phyloP scores from a whole-genome alignment of 1,140 invertebrate species.

The Drosophila athabasca region DNA sequence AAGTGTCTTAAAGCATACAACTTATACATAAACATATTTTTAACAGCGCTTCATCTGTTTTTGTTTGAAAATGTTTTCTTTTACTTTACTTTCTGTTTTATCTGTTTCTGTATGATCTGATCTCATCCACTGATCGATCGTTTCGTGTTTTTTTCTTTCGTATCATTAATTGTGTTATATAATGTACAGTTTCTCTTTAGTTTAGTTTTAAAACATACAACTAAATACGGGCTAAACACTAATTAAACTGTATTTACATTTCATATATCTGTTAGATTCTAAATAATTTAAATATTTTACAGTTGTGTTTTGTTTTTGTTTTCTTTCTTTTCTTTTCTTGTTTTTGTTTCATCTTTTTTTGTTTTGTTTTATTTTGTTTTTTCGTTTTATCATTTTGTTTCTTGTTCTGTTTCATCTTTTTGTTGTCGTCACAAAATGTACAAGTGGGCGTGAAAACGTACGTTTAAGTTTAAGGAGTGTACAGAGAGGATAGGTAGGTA shows the following conservation, averaged over 20 bases:
- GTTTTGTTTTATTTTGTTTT: constrained; percentile 61
- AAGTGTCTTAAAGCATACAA: constrained; percentile 75
- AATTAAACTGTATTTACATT: constrained; percentile 83
- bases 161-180: constrained; percentile 74
- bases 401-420: constrained; percentile 15
- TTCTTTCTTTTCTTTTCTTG: constrained; percentile 5
- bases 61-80: constrained; percentile 62
- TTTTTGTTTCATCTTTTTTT: constrained; percentile 25
- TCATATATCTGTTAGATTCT: constrained; percentile 63
- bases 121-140: constrained; percentile 1
- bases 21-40: constrained; percentile 61
- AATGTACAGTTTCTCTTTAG: constrained; percentile 75
- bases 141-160: constrained; percentile 21
- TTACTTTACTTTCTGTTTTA: constrained; percentile 57
- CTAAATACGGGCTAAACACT: constrained; percentile 81
- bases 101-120: constrained; percentile 16
- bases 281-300: constrained; percentile 81
- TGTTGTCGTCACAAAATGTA: constrained; percentile 76
- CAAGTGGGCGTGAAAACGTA: constrained; percentile 60
- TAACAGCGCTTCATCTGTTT: constrained; percentile 69
- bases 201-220: constrained; percentile 82
- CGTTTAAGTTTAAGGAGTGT: constrained; percentile 74
- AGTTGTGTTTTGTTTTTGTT: constrained; percentile 34
- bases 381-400: constrained; percentile 53
- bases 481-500: constrained; percentile 45